A percentile compares a stretch with the other conserved stretches of the same genome.
Conservation (phyloP, 2,797 vertebrate species). For the Brachyrhaphis roseni region DNA sequence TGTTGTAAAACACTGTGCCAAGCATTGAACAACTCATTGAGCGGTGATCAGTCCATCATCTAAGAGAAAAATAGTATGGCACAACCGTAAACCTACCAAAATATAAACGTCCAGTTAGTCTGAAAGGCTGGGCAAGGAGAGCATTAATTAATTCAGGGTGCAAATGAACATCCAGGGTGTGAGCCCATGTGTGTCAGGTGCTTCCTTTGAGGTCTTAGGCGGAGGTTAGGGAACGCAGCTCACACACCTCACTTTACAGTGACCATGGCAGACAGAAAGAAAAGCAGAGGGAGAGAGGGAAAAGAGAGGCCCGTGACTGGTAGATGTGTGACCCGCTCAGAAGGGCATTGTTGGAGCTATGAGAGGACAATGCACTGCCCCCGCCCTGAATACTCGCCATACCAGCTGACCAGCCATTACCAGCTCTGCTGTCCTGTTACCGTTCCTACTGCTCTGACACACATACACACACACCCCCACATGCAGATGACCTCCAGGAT, state of each 20-base stretch:
- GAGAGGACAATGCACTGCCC: slow-evolving; percentile 83
- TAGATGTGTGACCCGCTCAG: slow-evolving; percentile 79
- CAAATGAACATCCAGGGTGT: slow-evolving; percentile 15
- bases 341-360: slow-evolving; percentile 81
- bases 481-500: slow-evolving; percentile 30
- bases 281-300: slow-evolving; percentile 56
- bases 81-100: background rate
- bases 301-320: slow-evolving; percentile 77
- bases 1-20: background rate
- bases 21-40: background rate
- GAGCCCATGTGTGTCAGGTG: slow-evolving; percentile 27
- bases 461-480: slow-evolving; percentile 42
- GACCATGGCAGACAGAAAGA: slow-evolving; percentile 74
- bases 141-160: slow-evolving; percentile 10
- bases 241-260: slow-evolving; percentile 60
- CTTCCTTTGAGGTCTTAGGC: slow-evolving; percentile 42
- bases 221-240: slow-evolving; percentile 44
- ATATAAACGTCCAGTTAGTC: background rate
- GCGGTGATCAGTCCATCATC: background rate
- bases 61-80: background rate
- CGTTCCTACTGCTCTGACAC: slow-evolving; percentile 58
- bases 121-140: background rate
- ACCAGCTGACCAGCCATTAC: slow-evolving; percentile 85
- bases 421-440: slow-evolving; percentile 71
- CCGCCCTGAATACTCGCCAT: slow-evolving; percentile 83